Conservation (phyloP, 2,113 vertebrate species). For the Chrysemys picta region DNA sequence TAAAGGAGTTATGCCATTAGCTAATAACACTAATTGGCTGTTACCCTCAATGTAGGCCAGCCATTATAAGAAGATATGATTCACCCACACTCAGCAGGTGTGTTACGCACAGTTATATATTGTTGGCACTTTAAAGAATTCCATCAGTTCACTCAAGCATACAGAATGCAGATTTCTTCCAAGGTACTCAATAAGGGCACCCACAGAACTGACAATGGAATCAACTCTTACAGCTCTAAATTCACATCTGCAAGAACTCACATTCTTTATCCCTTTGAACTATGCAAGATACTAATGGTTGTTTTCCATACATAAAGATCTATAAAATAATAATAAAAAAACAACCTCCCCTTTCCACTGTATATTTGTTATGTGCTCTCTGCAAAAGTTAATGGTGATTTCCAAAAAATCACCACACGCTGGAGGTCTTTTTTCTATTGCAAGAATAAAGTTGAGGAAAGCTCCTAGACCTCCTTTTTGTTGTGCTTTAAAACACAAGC, state of each 20-base stretch:
- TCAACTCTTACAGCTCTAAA: background rate
- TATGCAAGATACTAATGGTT: background rate
- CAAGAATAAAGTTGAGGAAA: background rate
- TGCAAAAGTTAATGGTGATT: background rate
- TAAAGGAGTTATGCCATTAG: no score
- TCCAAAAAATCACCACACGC: background rate
- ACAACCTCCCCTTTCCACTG: background rate
- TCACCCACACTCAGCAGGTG: background rate
- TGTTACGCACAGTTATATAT: rapidly evolving
- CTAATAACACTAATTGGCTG: background rate
- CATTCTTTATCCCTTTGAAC: background rate
- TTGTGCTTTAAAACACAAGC: background rate
- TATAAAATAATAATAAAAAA: background rate
- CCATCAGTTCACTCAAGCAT: background rate
- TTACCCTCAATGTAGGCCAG: background rate
- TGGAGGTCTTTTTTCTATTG: background rate
- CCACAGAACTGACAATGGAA: background rate
- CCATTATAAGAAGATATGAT: background rate
- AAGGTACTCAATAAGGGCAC: background rate
- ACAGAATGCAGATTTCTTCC: background rate
- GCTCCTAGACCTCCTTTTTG: background rate
- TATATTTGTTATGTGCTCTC: background rate
- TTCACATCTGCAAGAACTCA: background rate
- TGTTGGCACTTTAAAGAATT: background rate
- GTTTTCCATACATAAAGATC: background rate